A percentile compares a stretch with the other conserved stretches of the same genome.
These are phyloP conservation scores for Eulithis prunata DNA, from an alignment of 2,888 invertebrate species.

Conservation along the genomic window DNA sequence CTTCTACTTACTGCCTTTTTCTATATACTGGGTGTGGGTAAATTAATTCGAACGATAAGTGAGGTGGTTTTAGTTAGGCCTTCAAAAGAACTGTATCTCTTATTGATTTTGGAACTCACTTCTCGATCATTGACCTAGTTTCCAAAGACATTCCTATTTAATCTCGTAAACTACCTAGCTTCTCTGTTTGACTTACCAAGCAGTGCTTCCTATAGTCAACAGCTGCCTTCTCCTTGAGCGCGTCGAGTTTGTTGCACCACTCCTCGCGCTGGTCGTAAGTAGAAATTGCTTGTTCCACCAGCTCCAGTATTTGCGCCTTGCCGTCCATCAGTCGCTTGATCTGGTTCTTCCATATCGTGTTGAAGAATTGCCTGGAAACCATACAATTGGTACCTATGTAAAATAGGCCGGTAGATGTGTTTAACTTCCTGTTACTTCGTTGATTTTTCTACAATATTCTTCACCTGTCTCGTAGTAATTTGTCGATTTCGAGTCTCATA, in stretches of 20 bases:
- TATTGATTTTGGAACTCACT: too few relatives aligned
- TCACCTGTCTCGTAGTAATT: constrained; percentile 91
- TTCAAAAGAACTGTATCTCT: too few relatives aligned
- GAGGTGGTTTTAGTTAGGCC: too few relatives aligned
- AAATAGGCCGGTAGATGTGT: too few relatives aligned
- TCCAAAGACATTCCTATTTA: neutral
- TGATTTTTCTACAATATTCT: neutral
- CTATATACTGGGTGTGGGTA: too few relatives aligned
- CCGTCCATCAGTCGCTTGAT: constrained; percentile 90
- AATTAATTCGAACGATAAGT: too few relatives aligned
- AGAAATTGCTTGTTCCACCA: constrained; percentile 94
- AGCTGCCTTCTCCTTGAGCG: constrained; percentile 89
- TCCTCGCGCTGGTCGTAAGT: constrained; percentile 95
- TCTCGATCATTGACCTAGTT: neutral
- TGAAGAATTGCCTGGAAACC: constrained; percentile 88
- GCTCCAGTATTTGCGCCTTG: constrained; percentile 92
- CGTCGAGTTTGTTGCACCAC: constrained; percentile 91
- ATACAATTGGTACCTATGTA: neutral
- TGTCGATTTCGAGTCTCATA: constrained; percentile 91
- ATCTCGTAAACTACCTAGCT: neutral
- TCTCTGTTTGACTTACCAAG: constrained; percentile 52
- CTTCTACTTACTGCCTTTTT: too few relatives aligned
- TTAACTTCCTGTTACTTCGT: too few relatives aligned
- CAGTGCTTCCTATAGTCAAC: constrained; percentile 78
- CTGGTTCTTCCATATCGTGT: constrained; percentile 91